phyloP scores from a whole-genome alignment of 1,140 invertebrate genomes.

The Diuraphis noxia region DNA sequence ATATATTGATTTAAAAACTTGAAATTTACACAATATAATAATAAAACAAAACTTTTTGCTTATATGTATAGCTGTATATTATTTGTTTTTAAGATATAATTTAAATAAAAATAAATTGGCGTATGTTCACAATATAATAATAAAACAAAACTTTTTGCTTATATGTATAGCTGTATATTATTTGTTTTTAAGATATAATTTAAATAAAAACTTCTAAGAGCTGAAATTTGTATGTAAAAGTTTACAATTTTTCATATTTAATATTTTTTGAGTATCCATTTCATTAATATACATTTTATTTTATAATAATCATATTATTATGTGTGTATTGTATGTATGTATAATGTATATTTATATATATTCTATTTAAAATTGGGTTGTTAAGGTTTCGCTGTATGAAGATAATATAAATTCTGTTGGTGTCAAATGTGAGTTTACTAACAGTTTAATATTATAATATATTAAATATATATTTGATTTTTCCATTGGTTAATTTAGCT shows the following conservation, averaged over 20 bases:
- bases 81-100: background rate
- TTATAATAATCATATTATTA: background rate
- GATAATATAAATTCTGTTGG: background rate
- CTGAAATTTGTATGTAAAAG: background rate
- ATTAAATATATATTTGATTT: background rate
- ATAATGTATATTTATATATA: background rate
- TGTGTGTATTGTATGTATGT: too few species aligned
- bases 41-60: background rate
- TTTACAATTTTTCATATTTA: background rate
- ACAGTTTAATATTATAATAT: background rate
- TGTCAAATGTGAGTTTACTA: background rate
- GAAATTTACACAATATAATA: background rate
- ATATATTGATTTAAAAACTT: background rate
- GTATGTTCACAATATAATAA: too few species aligned
- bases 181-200: background rate
- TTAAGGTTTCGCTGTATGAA: background rate
- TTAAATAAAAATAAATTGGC: too few species aligned
- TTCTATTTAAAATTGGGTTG: background rate
- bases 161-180: background rate
- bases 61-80: background rate
- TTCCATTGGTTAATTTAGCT: background rate
- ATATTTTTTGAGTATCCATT: background rate
- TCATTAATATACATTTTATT: background rate
- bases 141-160: background rate
- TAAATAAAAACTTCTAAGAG: background rate